Evolutionary conservation across 2,113 vertebrate genomes (phyloP).

Genomic region (Leptobrachium ailaonicum): DNA sequence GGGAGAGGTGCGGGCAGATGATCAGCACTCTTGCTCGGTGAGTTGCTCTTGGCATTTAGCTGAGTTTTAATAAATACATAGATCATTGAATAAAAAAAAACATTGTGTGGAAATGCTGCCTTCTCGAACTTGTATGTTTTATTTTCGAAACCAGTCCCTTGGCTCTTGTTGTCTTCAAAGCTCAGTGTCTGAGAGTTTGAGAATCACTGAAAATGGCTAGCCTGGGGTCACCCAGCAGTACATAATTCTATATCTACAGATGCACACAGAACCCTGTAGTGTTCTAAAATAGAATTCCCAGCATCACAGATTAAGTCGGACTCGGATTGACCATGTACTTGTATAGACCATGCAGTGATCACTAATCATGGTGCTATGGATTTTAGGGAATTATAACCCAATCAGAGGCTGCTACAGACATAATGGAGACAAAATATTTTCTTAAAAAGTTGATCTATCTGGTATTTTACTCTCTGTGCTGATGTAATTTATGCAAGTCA

Average conservation of each 20-base stretch:
- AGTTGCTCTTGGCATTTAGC: slow-evolving; percentile 29
- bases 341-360: too few relatives aligned
- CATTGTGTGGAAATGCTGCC: slow-evolving; percentile 39
- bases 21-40: slow-evolving; percentile 14
- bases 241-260: slow-evolving; percentile 10
- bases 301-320: too few relatives aligned
- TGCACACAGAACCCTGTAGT: too few relatives aligned
- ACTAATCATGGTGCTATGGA: too few relatives aligned
- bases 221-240: neutral
- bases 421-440: too few relatives aligned
- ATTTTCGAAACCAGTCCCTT: slow-evolving; percentile 16
- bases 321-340: too few relatives aligned
- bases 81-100: slow-evolving; percentile 30
- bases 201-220: slow-evolving; percentile 16
- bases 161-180: slow-evolving; percentile 40
- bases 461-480: too few relatives aligned
- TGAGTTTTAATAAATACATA: slow-evolving; percentile 36
- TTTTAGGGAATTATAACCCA: too few relatives aligned
- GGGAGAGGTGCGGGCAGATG: slow-evolving; percentile 17
- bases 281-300: too few relatives aligned
- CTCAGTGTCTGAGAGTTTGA: slow-evolving; percentile 20
- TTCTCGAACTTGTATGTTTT: slow-evolving; percentile 31
- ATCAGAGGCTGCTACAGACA: too few relatives aligned
- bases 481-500: too few relatives aligned
- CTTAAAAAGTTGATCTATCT: too few relatives aligned